Conservation (phyloP, 2,888 invertebrate genomes). For the Euspilapteryx auroguttella region DNA sequence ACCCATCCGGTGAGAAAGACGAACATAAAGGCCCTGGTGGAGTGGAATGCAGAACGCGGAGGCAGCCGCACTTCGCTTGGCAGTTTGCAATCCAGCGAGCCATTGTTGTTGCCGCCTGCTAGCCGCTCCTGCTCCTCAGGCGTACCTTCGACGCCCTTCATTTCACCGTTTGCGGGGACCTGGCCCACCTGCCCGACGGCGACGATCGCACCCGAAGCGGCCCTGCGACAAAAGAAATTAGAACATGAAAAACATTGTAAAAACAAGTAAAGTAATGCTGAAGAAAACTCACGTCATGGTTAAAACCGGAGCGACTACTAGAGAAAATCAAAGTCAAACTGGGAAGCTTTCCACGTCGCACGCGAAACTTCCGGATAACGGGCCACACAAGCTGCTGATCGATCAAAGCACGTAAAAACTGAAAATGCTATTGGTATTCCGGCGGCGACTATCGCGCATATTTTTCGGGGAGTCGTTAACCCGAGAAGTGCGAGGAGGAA, state of each 20-base stretch:
- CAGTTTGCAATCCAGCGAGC: conserved; percentile 74
- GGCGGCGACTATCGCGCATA: conserved; percentile 19
- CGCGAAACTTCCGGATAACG: conserved; percentile 23
- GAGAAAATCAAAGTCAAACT: conserved; percentile 6
- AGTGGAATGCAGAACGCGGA: conserved; percentile 73
- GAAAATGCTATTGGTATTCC: conserved; percentile 13
- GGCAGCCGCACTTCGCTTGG: conserved; percentile 63
- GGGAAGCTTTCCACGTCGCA: not conserved
- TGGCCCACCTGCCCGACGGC: conserved; percentile 37
- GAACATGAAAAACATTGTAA: too few relatives aligned
- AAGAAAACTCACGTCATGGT: conserved; percentile 52
- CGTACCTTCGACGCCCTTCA: conserved; percentile 54
- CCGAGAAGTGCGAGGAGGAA: conserved; percentile 12
- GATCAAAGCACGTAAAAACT: conserved; percentile 19
- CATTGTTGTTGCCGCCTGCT: conserved; percentile 67
- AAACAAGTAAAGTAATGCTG: too few relatives aligned
- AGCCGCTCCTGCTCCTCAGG: conserved; percentile 51
- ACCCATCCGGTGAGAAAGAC: conserved; percentile 89
- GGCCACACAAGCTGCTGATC: conserved; percentile 11
- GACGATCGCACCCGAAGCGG: conserved; percentile 28
- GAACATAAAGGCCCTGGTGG: conserved; percentile 85
- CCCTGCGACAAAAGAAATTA: conserved; percentile 35
- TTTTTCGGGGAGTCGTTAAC: conserved; percentile 17
- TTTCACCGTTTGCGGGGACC: conserved; percentile 37
- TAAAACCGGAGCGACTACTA: conserved; percentile 13